phyloP scores from a whole-genome alignment of 2,888 invertebrate genomes.

The Autographa gamma region DNA sequence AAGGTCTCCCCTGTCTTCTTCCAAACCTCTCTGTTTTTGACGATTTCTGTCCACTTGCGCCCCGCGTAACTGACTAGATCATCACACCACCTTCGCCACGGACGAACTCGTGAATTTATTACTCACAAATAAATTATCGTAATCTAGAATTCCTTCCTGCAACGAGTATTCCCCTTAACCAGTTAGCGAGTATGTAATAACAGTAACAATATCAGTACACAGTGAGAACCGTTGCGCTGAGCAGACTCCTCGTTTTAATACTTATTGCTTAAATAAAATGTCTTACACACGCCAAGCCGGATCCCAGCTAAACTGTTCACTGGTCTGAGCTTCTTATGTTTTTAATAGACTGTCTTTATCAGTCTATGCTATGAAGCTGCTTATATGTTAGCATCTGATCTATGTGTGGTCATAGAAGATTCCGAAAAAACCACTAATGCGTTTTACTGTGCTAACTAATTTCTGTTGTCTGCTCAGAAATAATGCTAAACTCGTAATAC shows the following conservation, averaged over 20 bases:
- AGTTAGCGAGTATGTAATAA: slow-evolving; percentile 46
- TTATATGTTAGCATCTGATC: background rate
- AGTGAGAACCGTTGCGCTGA: slow-evolving; percentile 45
- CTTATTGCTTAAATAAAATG: slow-evolving; percentile 44
- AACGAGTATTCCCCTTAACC: slow-evolving; percentile 41
- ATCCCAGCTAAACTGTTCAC: background rate
- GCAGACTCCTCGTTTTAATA: slow-evolving; percentile 36
- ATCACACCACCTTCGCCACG: no score
- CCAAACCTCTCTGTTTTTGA: no score
- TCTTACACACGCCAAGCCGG: slow-evolving; percentile 30
- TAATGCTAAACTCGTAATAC: no score
- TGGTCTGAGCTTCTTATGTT: background rate
- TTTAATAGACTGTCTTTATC: background rate
- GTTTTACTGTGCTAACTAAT: no score
- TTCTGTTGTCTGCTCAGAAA: no score
- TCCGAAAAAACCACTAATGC: no score
- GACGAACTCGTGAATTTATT: no score
- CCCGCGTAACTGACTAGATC: no score
- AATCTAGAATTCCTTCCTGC: background rate
- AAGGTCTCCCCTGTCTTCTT: no score
- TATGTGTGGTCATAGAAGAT: background rate
- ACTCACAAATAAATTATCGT: no score
- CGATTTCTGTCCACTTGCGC: no score
- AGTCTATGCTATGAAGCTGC: background rate
- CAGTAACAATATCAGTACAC: slow-evolving; percentile 53